A percentile compares a stretch with the other conserved stretches of the same genome.
Conservation (phyloP, 53 echinoderm and acorn worm genomes). For the Henricia sp. region DNA sequence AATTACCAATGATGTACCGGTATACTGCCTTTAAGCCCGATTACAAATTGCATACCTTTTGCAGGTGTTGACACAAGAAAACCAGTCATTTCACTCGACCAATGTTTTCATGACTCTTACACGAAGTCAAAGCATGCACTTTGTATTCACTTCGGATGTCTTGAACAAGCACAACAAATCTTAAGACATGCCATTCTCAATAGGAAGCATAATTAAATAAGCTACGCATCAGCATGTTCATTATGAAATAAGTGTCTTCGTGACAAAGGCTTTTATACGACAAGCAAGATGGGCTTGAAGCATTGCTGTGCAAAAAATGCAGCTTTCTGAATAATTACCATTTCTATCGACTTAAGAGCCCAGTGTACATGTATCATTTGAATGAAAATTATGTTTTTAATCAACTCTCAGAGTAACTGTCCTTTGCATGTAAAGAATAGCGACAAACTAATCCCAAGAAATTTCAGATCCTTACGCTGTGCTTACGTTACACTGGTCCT, state of each 20-base stretch:
- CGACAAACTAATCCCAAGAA: no score
- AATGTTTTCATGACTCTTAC: constrained; percentile 6
- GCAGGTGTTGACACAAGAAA: constrained; percentile 35
- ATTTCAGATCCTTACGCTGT: no score
- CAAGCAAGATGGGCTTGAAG: constrained; percentile 11
- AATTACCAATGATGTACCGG: no score
- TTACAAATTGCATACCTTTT: background rate
- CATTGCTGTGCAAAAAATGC: background rate
- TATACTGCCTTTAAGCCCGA: no score
- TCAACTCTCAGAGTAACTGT: no score
- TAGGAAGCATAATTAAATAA: constrained; percentile 42
- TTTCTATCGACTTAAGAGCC: background rate
- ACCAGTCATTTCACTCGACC: constrained; percentile 10
- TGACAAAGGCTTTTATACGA: no score
- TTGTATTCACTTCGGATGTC: background rate
- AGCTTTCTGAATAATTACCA: constrained; percentile 14
- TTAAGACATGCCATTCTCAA: background rate
- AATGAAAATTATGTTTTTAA: no score
- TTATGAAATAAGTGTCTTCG: constrained; percentile 11
- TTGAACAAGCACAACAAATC: background rate
- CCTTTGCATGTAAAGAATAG: no score
- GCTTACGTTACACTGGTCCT: no score
- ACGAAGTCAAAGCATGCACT: constrained; percentile 23
- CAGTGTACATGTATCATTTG: no score
- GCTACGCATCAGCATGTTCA: background rate